Evolutionary conservation across 2,888 invertebrate species (phyloP), one percentile per base, ranked within the genome.

Genomic region (Troides oblongomaculatus): DNA sequence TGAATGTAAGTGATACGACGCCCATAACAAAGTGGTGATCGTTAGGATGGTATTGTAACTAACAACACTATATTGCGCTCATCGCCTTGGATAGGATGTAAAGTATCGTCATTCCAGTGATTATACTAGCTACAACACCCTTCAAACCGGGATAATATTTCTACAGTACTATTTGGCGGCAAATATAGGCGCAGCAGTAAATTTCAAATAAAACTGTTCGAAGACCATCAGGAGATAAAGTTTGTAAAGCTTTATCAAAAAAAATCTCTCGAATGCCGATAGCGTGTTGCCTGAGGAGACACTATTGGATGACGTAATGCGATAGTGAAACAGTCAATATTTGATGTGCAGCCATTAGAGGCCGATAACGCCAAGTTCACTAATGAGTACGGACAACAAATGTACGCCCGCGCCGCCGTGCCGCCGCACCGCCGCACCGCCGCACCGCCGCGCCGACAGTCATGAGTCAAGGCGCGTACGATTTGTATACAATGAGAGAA

Each of bases 291-390:
- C 23, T 43, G 53, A n/a, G 58, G 62, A 62, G 66, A 62, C 46
- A 46, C 83, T 82, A 79, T 80, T 79, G 82, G 75, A 78, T 90
- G 90, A 89, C 90, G 90, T 89, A 87, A 89, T 76, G 74, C 83
- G 89, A 88, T 89, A 90, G 83, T 81, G 79, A 81, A 85, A 84
- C 87, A 85, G 89, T 90, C 85, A 90, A 89, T 91, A 90, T 90
- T 90, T 90, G 89, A 90, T 90, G 86, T 81, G 80, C 78, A 82
- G 79, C 88, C 88, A 88, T 89, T 89, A 89, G 85, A 82, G 77
- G 77, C 79, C 81, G 89, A 89, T 90, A 89, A 88, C 83, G 81
- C 74, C 87, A 85, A 87, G 88, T 88, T 88, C 85, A 88, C 85
- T 88, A 89, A 90, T 88, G 86, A 90, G 85, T 82, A 85, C 82